A percentile compares a stretch with the other conserved stretches of the same genome.
Evolutionary conservation across 2,888 invertebrate species (phyloP).

Genomic region (Dioctria linearis): DNA sequence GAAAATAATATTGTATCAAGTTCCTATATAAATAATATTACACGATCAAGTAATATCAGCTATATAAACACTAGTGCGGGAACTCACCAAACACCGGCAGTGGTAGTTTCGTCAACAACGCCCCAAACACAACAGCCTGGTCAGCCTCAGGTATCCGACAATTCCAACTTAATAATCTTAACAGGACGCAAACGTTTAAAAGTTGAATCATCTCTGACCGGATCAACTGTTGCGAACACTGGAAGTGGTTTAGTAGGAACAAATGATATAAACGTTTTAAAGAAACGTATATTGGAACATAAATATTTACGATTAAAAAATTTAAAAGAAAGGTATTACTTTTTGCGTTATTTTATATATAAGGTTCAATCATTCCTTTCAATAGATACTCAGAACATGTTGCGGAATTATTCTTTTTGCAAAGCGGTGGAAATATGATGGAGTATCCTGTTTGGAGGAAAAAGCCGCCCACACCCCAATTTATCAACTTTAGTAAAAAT

Average conservation of each 20-base stretch:
- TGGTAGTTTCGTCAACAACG: slow-evolving; percentile 15
- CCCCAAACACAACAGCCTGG: slow-evolving; percentile 2
- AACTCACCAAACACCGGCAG: slow-evolving; percentile 1
- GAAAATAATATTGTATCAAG: slow-evolving; percentile 57
- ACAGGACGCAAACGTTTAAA: slow-evolving; percentile 59
- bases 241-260: slow-evolving; percentile 56
- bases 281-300: slow-evolving; percentile 81
- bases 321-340: slow-evolving; percentile 77
- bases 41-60: slow-evolving; percentile 42
- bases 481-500: slow-evolving; percentile 82
- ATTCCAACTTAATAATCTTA: slow-evolving; percentile 22
- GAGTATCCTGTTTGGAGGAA: slow-evolving; percentile 90
- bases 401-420: slow-evolving; percentile 89
- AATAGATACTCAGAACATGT: slow-evolving; percentile 82
- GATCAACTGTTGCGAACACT: slow-evolving; percentile 28
- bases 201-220: slow-evolving; percentile 37
- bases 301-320: slow-evolving; percentile 79
- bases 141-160: slow-evolving; percentile 21
- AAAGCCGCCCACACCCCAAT: slow-evolving; percentile 82
- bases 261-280: slow-evolving; percentile 73
- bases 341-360: not conserved
- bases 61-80: slow-evolving; percentile 16
- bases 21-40: slow-evolving; percentile 59
- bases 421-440: slow-evolving; percentile 89
- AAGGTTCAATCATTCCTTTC: slow-evolving; percentile 29